Evolutionary conservation across 1,140 invertebrate genomes (phyloP).

Genomic region (Phocides pigmalion): DNA sequence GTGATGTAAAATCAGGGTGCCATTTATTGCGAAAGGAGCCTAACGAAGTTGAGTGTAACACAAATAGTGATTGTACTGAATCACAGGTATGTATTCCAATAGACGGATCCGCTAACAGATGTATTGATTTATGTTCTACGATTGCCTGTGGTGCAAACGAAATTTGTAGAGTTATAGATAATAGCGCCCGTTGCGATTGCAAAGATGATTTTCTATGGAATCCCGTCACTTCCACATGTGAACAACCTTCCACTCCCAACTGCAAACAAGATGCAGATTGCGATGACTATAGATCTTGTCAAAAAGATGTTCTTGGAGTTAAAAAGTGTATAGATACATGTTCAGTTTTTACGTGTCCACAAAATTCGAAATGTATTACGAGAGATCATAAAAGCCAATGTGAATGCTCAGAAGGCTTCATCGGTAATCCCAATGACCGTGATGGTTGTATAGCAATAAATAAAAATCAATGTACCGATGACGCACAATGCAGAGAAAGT

Average conservation of each 20-base stretch:
- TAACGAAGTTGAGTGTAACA: constrained; percentile 85
- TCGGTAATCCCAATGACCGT: constrained; percentile 94
- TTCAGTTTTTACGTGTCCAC: constrained; percentile 91
- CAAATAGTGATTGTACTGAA: constrained; percentile 88
- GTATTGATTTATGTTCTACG: constrained; percentile 90
- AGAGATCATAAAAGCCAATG: constrained; percentile 90
- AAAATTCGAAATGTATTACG: constrained; percentile 92
- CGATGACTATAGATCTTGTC: constrained; percentile 87
- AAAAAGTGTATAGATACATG: constrained; percentile 92
- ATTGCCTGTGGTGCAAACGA: constrained; percentile 93
- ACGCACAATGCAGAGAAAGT: constrained; percentile 92
- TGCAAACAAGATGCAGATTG: constrained; percentile 91
- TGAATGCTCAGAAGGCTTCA: constrained; percentile 91
- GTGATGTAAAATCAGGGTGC: constrained; percentile 90
- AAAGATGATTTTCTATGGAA: constrained; percentile 91
- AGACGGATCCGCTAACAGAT: constrained; percentile 86
- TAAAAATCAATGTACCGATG: constrained; percentile 90
- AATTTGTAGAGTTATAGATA: constrained; percentile 87
- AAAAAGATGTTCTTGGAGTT: constrained; percentile 92
- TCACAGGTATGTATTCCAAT: constrained; percentile 85
- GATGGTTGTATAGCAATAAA: constrained; percentile 90
- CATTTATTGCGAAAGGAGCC: constrained; percentile 86
- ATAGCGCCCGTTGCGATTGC: constrained; percentile 90
- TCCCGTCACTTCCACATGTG: constrained; percentile 90
- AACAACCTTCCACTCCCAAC: constrained; percentile 93